phyloP scores from a whole-genome alignment of 2,797 vertebrate genomes.

The Euthynnus affinis region DNA sequence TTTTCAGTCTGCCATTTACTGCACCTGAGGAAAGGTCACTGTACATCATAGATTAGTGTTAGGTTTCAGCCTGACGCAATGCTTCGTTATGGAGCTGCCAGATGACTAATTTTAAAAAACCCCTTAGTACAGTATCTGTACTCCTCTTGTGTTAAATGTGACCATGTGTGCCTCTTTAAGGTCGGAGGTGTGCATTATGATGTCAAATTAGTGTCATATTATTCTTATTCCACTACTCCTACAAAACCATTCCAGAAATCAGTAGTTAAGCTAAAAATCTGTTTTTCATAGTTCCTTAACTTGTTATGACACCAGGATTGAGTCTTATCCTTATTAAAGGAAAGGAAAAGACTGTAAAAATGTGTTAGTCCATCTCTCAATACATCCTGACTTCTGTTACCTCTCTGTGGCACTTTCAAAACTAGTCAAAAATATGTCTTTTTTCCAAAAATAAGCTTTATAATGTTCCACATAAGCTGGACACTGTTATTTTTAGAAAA shows the following conservation, averaged over 20 bases:
- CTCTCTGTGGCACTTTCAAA: background rate
- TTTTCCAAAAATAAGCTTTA: background rate
- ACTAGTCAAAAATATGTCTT: background rate
- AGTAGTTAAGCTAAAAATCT: background rate
- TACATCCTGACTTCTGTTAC: fast-evolving
- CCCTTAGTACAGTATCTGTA: background rate
- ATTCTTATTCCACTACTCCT: background rate
- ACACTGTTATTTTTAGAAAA: too few relatives aligned
- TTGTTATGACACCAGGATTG: too few relatives aligned
- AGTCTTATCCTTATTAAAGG: too few relatives aligned
- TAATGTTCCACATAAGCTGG: too few relatives aligned
- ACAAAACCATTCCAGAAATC: background rate
- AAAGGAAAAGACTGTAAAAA: too few relatives aligned
- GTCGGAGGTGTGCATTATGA: too few relatives aligned
- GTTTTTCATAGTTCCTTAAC: background rate
- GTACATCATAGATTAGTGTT: conserved; percentile 48
- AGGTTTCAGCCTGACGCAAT: conserved; percentile 66
- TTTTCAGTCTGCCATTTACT: background rate
- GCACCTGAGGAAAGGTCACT: conserved; percentile 72
- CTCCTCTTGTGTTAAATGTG: background rate
- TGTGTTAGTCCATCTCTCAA: too few relatives aligned
- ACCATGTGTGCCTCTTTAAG: background rate
- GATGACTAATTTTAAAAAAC: conserved; percentile 30
- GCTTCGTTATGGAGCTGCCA: conserved; percentile 42
- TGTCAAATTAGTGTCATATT: too few relatives aligned